Evolutionary conservation across 1,140 invertebrate species (phyloP), one percentile per base, ranked within the genome.

Genomic region (Solen grandis): DNA sequence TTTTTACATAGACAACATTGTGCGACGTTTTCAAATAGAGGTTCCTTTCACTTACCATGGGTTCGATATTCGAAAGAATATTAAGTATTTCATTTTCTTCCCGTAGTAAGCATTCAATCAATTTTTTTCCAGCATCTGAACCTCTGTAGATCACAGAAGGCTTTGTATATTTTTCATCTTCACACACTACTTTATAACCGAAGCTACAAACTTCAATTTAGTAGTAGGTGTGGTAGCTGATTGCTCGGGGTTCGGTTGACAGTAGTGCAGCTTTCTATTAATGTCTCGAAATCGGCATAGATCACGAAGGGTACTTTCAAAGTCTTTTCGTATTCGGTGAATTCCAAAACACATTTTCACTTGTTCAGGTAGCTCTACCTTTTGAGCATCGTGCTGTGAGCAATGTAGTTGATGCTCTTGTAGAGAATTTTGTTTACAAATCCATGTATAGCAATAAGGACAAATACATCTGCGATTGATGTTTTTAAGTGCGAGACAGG

Each of bases 1-100:
- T 84, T 88, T 77, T 33, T 54, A 54, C 75, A 78, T 35, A 73
- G 63, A 38, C 59, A 60, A 62, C 73, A 68, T 27, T 35, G 14
- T 1, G 22, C 25, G 2, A 54, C 41, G 2, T 60, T 54, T 36
- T 72, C 1, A 52, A 79, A 74, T 29, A 41, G 16, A 2, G 31
- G 16, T 62, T 79, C 25, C 35, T 78, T 19, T 27, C 50, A 31
- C 46, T 27, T 59, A 10, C 10, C 27, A 70, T 70, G 13, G 68
- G 50, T 72, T 57, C 33, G 29, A 72, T 57, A 8, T 19, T 57
- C 29, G 68, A 72, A 5, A 72, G 50, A 36, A 72, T 57, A 3
- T 72, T 46, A n/a, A 3, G 50, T 8, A 72, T 72, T 19, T 72
- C 50, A 35, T 72, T 46, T 57, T 72, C 16, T 36, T 72, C 68